Percentiles rank a stretch among this genome's conserved stretches.
These are phyloP conservation scores for Eumeta japonica DNA, from an alignment of 1,140 invertebrate species.

Conservation along the genomic window DNA sequence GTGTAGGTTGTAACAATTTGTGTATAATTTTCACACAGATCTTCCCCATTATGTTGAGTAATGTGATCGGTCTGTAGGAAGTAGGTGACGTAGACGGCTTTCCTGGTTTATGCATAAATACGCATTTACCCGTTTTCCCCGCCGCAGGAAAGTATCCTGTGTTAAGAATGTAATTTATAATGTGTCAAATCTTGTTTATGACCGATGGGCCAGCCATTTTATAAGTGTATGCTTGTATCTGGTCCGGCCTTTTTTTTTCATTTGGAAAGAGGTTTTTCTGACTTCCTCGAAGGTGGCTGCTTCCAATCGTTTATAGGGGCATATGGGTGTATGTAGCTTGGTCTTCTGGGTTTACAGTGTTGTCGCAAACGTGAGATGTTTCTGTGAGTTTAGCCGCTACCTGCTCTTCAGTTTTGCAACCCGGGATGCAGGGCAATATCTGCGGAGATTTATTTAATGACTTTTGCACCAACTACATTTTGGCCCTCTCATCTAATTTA, in stretches of 20 bases:
- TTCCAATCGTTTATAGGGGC: constrained; percentile 4
- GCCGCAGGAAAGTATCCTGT: constrained; percentile 7
- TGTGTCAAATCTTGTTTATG: neutral
- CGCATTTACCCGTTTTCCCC: constrained; percentile 7
- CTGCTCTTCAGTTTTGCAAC: too few relatives aligned
- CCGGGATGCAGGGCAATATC: neutral
- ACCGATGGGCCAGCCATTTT: constrained; percentile 5
- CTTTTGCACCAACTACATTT: constrained; percentile 5
- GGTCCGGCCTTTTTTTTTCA: constrained; percentile 7
- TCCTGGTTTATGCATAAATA: constrained; percentile 7
- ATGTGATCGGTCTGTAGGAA: constrained; percentile 7
- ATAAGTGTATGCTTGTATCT: constrained; percentile 3
- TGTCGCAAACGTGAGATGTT: constrained; percentile 4
- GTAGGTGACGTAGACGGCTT: neutral
- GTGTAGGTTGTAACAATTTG: constrained; percentile 1
- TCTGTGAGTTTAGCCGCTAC: too few relatives aligned
- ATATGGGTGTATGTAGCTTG: constrained; percentile 1
- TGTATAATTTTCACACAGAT: constrained; percentile 5
- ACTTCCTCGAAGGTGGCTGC: neutral
- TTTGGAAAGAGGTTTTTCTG: neutral
- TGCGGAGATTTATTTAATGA: neutral
- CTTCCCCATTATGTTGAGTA: constrained; percentile 9
- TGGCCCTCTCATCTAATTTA: too few relatives aligned
- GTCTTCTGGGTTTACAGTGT: neutral
- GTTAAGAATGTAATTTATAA: constrained; percentile 1